Evolutionary conservation across 2,113 vertebrate species (phyloP).

Genomic region (Corythornis cristatus): DNA sequence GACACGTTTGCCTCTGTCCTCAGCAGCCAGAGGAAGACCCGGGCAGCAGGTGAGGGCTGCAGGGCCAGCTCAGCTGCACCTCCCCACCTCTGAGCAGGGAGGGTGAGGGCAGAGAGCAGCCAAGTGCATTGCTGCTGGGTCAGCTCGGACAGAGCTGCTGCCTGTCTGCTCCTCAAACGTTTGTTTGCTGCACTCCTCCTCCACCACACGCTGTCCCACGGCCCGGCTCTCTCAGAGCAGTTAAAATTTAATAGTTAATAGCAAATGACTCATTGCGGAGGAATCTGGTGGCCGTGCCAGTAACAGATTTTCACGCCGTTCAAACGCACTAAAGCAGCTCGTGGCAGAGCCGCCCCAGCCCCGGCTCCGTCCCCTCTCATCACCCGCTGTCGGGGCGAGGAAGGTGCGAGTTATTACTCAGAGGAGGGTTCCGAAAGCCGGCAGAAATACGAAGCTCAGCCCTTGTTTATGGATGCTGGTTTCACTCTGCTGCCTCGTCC

Average conservation of each 20-base stretch:
- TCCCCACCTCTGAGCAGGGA: background rate
- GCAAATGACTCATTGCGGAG: slow-evolving; percentile 59
- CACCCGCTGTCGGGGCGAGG: background rate
- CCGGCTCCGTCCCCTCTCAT: background rate
- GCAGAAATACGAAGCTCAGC: background rate
- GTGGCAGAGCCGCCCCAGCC: background rate
- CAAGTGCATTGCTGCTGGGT: background rate
- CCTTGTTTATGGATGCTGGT: slow-evolving; percentile 6
- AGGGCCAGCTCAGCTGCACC: background rate
- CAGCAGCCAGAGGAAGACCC: background rate
- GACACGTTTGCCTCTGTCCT: background rate
- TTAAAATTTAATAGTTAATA: slow-evolving; percentile 67
- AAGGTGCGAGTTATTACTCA: background rate
- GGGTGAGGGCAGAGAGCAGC: background rate
- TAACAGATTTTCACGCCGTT: background rate
- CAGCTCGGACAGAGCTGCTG: background rate
- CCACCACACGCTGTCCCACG: background rate
- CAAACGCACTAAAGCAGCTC: slow-evolving; percentile 22
- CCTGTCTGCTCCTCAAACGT: background rate
- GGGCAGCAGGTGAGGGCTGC: background rate
- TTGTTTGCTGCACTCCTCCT: background rate
- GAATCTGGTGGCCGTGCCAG: slow-evolving; percentile 19
- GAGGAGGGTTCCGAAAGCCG: background rate
- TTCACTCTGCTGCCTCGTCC: background rate
- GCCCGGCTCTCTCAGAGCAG: slow-evolving; percentile 8